Conservation (phyloP, 1,140 invertebrate species). For the Teleopsis dalmanni region DNA sequence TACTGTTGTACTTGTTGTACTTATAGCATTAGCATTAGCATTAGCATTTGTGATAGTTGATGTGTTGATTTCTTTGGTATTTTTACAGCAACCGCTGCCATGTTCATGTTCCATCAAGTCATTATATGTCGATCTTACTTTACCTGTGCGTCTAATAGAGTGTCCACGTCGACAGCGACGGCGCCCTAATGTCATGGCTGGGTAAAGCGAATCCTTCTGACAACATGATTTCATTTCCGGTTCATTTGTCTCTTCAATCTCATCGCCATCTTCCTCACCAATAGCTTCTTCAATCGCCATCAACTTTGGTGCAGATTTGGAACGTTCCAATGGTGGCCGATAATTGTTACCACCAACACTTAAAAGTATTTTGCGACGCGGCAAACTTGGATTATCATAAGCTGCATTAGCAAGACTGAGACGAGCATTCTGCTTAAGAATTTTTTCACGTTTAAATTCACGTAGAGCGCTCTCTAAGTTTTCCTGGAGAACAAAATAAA, state of each 20-base stretch:
- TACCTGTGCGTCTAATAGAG: constrained; percentile 38
- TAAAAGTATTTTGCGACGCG: constrained; percentile 67
- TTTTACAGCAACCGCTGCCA: not conserved
- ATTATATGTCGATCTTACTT: constrained; percentile 11
- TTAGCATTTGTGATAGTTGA: not conserved
- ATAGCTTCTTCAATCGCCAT: constrained; percentile 88
- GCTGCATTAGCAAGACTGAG: constrained; percentile 81
- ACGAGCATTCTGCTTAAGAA: constrained; percentile 86
- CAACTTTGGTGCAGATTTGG: constrained; percentile 90
- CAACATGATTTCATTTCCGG: constrained; percentile 42
- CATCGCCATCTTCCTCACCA: constrained; percentile 72
- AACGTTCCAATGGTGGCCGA: constrained; percentile 84
- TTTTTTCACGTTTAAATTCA: constrained; percentile 91
- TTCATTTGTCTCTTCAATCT: constrained; percentile 44
- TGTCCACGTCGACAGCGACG: constrained; percentile 42
- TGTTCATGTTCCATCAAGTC: not conserved
- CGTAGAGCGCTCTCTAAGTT: constrained; percentile 75
- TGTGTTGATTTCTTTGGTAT: constrained; percentile 3
- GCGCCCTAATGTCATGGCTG: constrained; percentile 44
- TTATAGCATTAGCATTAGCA: constrained; percentile 5
- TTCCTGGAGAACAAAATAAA: constrained; percentile 37
- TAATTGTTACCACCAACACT: constrained; percentile 76
- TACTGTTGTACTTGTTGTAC: not conserved
- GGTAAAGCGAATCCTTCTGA: constrained; percentile 44
- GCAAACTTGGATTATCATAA: constrained; percentile 78